These are phyloP conservation scores for Cherax destructor DNA, from an alignment of 1,140 invertebrate genomes.

Conservation along the genomic window DNA sequence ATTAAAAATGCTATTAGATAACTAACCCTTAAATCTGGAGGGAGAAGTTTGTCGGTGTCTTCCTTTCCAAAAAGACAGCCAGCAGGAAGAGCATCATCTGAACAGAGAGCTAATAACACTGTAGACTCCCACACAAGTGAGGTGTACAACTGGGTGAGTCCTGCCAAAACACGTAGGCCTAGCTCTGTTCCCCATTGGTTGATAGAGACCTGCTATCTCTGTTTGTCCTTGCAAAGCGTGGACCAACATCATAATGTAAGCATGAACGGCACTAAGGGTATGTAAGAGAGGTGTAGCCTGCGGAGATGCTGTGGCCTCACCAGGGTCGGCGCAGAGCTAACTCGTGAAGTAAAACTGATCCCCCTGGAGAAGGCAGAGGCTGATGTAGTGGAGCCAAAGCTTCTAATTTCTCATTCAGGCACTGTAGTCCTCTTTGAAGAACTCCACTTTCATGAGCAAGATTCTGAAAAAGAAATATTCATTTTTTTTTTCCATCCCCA, in stretches of 20 bases:
- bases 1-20: not conserved
- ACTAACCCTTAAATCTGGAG: slow-evolving; percentile 77
- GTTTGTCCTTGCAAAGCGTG: slow-evolving; percentile 89
- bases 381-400: slow-evolving; percentile 83
- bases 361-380: slow-evolving; percentile 83
- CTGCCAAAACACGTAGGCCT: slow-evolving; percentile 84
- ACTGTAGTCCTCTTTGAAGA: slow-evolving; percentile 84
- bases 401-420: slow-evolving; percentile 84
- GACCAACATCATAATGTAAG: slow-evolving; percentile 91
- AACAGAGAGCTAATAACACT: slow-evolving; percentile 85
- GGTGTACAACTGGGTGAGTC: slow-evolving; percentile 87
- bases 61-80: slow-evolving; percentile 83
- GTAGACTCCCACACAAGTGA: slow-evolving; percentile 93
- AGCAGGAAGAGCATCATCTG: slow-evolving; percentile 84
- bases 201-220: slow-evolving; percentile 85
- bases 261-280: slow-evolving; percentile 88
- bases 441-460: slow-evolving; percentile 87
- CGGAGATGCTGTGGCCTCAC: slow-evolving; percentile 85
- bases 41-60: slow-evolving; percentile 83
- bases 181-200: slow-evolving; percentile 89
- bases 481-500: too few relatives aligned
- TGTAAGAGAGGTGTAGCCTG: slow-evolving; percentile 88
- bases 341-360: slow-evolving; percentile 87
- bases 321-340: slow-evolving; percentile 81
- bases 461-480: slow-evolving; percentile 77